phyloP scores from a whole-genome alignment of 2,797 vertebrate species.

The Oryzias sinensis region DNA sequence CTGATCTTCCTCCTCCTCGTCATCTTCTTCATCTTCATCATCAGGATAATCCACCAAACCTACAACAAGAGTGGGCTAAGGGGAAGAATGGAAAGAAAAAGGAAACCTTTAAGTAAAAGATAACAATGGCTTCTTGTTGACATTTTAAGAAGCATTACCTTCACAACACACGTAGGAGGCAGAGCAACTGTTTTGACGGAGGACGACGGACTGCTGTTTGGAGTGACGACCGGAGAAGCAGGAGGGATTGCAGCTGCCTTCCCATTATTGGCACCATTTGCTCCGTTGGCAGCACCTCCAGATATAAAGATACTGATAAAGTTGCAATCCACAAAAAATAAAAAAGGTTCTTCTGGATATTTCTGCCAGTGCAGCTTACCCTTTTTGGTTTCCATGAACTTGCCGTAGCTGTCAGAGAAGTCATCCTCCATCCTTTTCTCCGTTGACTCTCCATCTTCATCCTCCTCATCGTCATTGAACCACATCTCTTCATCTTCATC shows the following conservation, averaged over 20 bases:
- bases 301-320: slow-evolving; percentile 77
- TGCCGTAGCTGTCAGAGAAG: slow-evolving; percentile 96
- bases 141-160: slow-evolving; percentile 74
- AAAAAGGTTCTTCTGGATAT: slow-evolving; percentile 56
- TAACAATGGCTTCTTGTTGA: background rate
- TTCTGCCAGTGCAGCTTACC: slow-evolving; percentile 66
- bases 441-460: slow-evolving; percentile 89
- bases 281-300: slow-evolving; percentile 86
- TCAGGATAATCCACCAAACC: slow-evolving; percentile 98
- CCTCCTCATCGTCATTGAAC: slow-evolving; percentile 97
- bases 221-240: slow-evolving; percentile 78
- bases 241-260: slow-evolving; percentile 84
- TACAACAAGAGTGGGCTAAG: slow-evolving; percentile 89
- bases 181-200: slow-evolving; percentile 85
- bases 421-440: slow-evolving; percentile 95
- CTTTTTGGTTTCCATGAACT: slow-evolving; percentile 99
- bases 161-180: slow-evolving; percentile 84
- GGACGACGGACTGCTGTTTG: slow-evolving; percentile 80
- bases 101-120: background rate
- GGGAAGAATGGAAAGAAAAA: background rate
- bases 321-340: slow-evolving; percentile 47
- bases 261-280: slow-evolving; percentile 84
- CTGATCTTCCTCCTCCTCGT: slow-evolving; percentile 92
- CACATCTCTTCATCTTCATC: slow-evolving; percentile 97
- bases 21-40: slow-evolving; percentile 96